phyloP scores from a whole-genome alignment of 1,140 invertebrate genomes.

The Drosophila bocki region DNA sequence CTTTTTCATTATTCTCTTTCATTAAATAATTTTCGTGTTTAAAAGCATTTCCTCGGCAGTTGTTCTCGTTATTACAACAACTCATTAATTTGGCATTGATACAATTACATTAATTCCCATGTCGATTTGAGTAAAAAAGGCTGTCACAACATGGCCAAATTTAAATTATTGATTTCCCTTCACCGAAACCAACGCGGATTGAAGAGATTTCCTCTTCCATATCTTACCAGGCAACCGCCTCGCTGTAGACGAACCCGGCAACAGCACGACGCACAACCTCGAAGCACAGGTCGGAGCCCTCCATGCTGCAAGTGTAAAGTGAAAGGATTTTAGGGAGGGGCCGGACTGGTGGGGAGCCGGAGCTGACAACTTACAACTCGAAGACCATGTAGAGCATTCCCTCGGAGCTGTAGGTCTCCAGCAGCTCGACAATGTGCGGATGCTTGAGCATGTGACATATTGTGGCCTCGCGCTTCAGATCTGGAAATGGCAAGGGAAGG shows the following conservation, averaged over 20 bases:
- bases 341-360: slow-evolving; percentile 8
- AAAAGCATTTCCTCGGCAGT: neutral
- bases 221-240: slow-evolving; percentile 97
- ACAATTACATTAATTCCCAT: slow-evolving; percentile 23
- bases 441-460: slow-evolving; percentile 99
- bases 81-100: slow-evolving; percentile 1
- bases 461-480: slow-evolving; percentile 98
- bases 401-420: slow-evolving; percentile 99
- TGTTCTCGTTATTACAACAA: neutral
- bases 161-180: slow-evolving; percentile 25
- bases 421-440: slow-evolving; percentile 98
- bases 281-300: slow-evolving; percentile 98
- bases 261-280: slow-evolving; percentile 98
- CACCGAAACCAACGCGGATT: slow-evolving; percentile 17
- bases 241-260: slow-evolving; percentile 99
- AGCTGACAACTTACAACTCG: slow-evolving; percentile 95
- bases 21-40: neutral
- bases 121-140: slow-evolving; percentile 1
- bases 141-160: neutral
- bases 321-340: slow-evolving; percentile 52
- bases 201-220: neutral
- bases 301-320: slow-evolving; percentile 93
- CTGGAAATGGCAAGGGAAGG: slow-evolving; percentile 86
- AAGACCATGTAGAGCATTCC: slow-evolving; percentile 99
- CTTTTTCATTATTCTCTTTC: neutral